Evolutionary conservation across 2,113 vertebrate genomes (phyloP), one percentile per base, ranked within the genome.

Genomic region (Microcebus griseorufus): DNA sequence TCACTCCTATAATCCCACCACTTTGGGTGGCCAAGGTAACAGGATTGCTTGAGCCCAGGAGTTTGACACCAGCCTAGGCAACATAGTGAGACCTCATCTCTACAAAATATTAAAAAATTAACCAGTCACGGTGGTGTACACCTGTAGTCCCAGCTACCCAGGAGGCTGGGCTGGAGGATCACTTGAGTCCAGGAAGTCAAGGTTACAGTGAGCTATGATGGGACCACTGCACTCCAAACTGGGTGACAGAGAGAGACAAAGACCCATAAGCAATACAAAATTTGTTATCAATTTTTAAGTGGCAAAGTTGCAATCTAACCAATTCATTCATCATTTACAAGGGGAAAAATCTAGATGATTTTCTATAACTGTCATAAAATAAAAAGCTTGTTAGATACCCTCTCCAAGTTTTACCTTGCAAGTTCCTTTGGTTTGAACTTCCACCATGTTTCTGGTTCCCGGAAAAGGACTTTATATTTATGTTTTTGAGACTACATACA

Each of bases 371-470:
- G 32, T 12, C 34, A 69, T 53, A 25, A 96, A 91, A 94, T 39
- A 65, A 89, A 88, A 92, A 87, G 76, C 18, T 76, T 39, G 9
- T 73, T 72, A 78, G 42, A 85, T n/a, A 93, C 13, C 75, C 39
- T 69, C 39, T 94, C 58, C 34, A 91, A 82, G 76, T 96, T 97
- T 99, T 99, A 99, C 99, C 99, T 99, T 98, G 99, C 99, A 98
- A 99, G 98, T 96, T 99, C 99, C 98, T 99, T 99, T 70, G 99
- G 99, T 97, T 99, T 99, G 98, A 98, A 99, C 96, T 99, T 99
- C 99, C 99, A 99, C 99, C 99, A 99, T 39, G 99, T 99, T 92
- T 99, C 99, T 23, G 99, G 99, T 97, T 99, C 99, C 98, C 99
- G 99, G 97, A 99, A 99, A 97, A 99, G 97, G 73, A 99, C 99